Evolutionary conservation across 2,888 invertebrate species (phyloP).

Genomic region (Andricus curvator): DNA sequence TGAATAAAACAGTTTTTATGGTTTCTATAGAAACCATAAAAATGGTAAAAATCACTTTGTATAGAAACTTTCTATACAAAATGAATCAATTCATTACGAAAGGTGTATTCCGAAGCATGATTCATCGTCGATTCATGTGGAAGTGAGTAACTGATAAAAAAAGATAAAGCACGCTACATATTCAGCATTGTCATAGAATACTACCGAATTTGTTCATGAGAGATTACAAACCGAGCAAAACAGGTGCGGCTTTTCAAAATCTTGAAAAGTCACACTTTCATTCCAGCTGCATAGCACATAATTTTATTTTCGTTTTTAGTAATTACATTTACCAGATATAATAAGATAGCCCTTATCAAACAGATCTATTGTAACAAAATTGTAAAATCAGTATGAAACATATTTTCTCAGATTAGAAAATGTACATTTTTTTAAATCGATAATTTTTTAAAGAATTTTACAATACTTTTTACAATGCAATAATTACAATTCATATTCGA

Average conservation of each 20-base stretch:
- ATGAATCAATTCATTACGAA: conserved; percentile 8
- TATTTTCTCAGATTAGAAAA: no score
- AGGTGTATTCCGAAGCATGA: conserved; percentile 48
- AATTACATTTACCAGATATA: no score
- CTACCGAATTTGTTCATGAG: not conserved
- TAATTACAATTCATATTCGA: not conserved
- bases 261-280: not conserved
- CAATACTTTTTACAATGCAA: not conserved
- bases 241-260: not conserved
- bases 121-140: conserved; percentile 59
- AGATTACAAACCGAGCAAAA: not conserved
- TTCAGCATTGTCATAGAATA: conserved; percentile 7
- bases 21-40: not conserved
- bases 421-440: no score
- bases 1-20: not conserved
- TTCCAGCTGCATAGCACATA: not conserved
- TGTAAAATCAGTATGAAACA: no score
- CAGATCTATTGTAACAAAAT: no score
- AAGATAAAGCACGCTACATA: conserved; percentile 4
- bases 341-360: no score
- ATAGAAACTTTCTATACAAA: not conserved
- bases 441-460: not conserved
- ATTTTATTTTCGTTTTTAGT: no score
- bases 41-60: no score
- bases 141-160: conserved; percentile 69